A percentile compares a stretch with the other conserved stretches of the same genome.
These are phyloP conservation scores for cat (Felis catus) DNA, from an alignment of 2,113 vertebrate genomes.

Conservation along the genomic window F.catus_Fca126_mat1.0 CM031418.1:56886501-56887000, in stretches of 20 bases:
- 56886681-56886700: not conserved
- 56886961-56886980: not conserved
- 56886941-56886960: not conserved
- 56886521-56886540: not conserved
- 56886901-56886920: not conserved
- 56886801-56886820: not conserved
- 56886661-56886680: not conserved
- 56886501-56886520: not conserved
- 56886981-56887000: not conserved
- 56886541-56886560: not conserved
- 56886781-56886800: not conserved
- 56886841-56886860: not conserved
- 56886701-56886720: not conserved
- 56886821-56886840: not conserved
- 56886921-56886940: not conserved
- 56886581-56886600: not conserved
- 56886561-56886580: not conserved
- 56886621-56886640: not conserved
- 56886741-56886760: not conserved
- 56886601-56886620: not conserved
- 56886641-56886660: not conserved
- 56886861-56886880: not conserved
- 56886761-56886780: not conserved
- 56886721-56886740: not conserved
- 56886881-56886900: not conserved